Evolutionary conservation across 1,140 invertebrate species (phyloP), one percentile per base, ranked within the genome.

Genomic region (Amyelois transitella): DNA sequence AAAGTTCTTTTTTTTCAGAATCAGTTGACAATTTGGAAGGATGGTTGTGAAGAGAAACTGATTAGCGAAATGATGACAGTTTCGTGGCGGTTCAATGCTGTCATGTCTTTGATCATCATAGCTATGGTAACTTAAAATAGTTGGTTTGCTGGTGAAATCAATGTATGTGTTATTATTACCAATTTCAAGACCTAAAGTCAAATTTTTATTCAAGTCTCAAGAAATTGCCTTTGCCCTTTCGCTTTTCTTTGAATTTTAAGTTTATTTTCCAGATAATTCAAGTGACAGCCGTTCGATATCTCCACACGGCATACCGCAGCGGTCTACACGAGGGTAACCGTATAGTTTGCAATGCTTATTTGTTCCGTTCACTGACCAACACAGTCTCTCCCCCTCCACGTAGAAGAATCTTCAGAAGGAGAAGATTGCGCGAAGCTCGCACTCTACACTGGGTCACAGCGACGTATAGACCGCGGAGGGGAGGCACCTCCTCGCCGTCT

Each of bases 1-100:
- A 43, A 43, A 18, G 2, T 43, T 1, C 19, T 32, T 20, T 19
- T 48, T 58, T 60, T 63, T 18, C 57, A 85, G 80, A 72, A 67
- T 53, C 73, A 82, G 58, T 43, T 85, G 19, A 85, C 81, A 19
- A 87, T 87, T 55, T 87, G 75, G 79, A 60, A 70, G 10, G 71
- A 70, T 24, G 84, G 84, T 7, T 87, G 84, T 43, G 84, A 87
- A 67, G 80, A 85, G 43, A 85, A 85, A 45, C 54, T 87, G n/a
- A 87, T 87, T 58, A 69, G 53, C 18, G 81, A 87, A 63, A 87
- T 87, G 81, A 82, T 80, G 81, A 64, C 71, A 0, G 75, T 87
- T 0, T 87, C 81, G 0, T 78, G 81, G 84, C 65, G 74, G n/a
- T 85, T 87, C 19, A 87, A 82, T 44, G 71, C 73, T 14, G 84